phyloP scores from a whole-genome alignment of 64 coral and sea anemone genomes.

The Trachythela sp. region DNA sequence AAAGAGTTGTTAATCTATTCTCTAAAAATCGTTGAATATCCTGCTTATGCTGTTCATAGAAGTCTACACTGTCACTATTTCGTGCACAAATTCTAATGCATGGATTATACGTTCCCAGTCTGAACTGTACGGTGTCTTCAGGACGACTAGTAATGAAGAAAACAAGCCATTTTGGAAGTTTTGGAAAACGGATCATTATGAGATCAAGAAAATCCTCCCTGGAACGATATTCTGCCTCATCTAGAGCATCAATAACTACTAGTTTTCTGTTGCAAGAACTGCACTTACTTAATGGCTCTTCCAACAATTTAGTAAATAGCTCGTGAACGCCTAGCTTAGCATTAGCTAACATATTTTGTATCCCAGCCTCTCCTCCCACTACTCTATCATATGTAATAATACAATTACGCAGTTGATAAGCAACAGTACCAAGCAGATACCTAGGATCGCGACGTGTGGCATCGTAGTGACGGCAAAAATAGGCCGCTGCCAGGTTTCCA shows the following conservation, averaged over 20 bases:
- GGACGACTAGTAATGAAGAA: constrained; percentile 46
- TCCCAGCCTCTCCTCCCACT: constrained; percentile 2
- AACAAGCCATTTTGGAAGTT: constrained; percentile 12
- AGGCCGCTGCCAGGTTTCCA: neutral
- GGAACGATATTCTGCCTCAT: constrained; percentile 29
- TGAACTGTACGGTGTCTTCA: neutral
- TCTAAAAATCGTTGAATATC: constrained; percentile 11
- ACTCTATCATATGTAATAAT: neutral
- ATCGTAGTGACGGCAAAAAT: constrained; percentile 37
- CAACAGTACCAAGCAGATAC: constrained; percentile 25
- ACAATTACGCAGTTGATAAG: constrained; percentile 8
- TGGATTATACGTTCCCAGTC: constrained; percentile 6
- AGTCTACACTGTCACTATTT: neutral
- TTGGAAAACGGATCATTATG: neutral
- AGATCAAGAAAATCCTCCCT: constrained; percentile 35
- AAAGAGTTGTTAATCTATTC: neutral
- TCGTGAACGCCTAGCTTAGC: neutral
- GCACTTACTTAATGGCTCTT: constrained; percentile 28
- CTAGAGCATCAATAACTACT: constrained; percentile 37
- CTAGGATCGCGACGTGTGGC: constrained; percentile 28
- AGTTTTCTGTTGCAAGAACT: neutral
- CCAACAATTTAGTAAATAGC: constrained; percentile 28
- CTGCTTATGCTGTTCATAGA: constrained; percentile 5
- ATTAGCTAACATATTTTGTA: neutral
- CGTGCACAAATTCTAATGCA: constrained; percentile 28